These are phyloP conservation scores for Piprites chloris DNA, from an alignment of 2,113 vertebrate genomes.

Conservation along the genomic window DNA sequence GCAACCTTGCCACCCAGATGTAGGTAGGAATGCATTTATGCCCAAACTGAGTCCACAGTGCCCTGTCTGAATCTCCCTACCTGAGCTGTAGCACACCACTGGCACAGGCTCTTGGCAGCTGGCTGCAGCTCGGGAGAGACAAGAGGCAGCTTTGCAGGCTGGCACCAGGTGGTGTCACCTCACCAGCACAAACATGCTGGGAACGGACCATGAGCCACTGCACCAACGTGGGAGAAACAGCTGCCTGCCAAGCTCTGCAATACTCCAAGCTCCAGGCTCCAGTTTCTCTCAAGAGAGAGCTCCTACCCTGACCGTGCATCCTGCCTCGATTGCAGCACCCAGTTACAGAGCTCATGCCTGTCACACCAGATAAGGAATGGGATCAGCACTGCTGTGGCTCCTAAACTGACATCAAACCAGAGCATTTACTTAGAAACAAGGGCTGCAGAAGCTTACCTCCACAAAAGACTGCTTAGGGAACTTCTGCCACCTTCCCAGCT, in stretches of 20 bases:
- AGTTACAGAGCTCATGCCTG: neutral
- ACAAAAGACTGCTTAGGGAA: neutral
- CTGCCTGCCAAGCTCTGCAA: neutral
- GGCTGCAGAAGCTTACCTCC: neutral
- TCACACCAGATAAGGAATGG: neutral
- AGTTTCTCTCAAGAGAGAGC: neutral
- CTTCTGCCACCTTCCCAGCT: neutral
- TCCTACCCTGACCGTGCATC: neutral
- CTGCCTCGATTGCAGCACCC: neutral
- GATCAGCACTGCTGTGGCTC: neutral
- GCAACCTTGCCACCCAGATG: neutral
- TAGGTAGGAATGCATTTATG: neutral
- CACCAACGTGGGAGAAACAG: neutral
- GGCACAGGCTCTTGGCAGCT: neutral
- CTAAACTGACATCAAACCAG: neutral
- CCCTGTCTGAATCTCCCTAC: neutral
- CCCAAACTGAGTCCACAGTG: accelerated
- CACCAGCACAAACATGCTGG: neutral
- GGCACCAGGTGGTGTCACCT: conserved; percentile 9
- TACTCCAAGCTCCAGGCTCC: neutral
- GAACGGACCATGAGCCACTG: neutral
- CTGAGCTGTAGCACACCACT: accelerated
- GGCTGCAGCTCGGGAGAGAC: neutral
- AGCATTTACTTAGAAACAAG: neutral
- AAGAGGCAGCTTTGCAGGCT: neutral